phyloP scores from a whole-genome alignment of 1,140 invertebrate genomes.

The Trachymyrmex septentrionalis region DNA sequence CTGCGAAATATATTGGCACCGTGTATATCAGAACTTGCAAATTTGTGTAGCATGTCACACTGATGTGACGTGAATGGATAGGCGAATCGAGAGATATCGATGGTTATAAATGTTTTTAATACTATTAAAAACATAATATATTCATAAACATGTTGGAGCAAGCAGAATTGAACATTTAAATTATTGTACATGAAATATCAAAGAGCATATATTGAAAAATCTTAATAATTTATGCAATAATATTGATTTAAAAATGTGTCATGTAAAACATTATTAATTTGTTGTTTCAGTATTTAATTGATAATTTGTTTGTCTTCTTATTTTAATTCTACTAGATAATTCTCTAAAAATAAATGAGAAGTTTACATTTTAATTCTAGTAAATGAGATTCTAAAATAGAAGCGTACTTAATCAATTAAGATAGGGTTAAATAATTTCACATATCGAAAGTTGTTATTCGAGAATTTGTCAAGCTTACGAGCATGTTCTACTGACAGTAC shows the following conservation, averaged over 20 bases:
- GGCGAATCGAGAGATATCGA: conserved; percentile 10
- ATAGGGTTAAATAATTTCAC: conserved; percentile 1
- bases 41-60: conserved; percentile 11
- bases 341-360: not conserved
- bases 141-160: not conserved
- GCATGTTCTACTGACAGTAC: not conserved
- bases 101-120: conserved; percentile 6
- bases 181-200: not conserved
- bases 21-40: conserved; percentile 3
- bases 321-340: not conserved
- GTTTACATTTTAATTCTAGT: not conserved
- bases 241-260: not conserved
- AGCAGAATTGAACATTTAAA: conserved; percentile 4
- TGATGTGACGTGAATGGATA: conserved; percentile 28
- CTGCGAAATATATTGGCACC: conserved; percentile 1
- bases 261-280: not conserved
- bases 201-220: no score
- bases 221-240: conserved; percentile 11
- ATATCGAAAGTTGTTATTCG: not conserved
- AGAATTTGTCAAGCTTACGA: conserved; percentile 27
- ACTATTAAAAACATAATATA: not conserved
- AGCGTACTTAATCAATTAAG: not conserved
- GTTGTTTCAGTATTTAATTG: not conserved
- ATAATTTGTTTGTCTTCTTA: not conserved
- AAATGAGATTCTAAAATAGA: not conserved